Base-by-base conservation (phyloP, 2,797 vertebrate genomes). In the Nannoperca obscura region DNA sequence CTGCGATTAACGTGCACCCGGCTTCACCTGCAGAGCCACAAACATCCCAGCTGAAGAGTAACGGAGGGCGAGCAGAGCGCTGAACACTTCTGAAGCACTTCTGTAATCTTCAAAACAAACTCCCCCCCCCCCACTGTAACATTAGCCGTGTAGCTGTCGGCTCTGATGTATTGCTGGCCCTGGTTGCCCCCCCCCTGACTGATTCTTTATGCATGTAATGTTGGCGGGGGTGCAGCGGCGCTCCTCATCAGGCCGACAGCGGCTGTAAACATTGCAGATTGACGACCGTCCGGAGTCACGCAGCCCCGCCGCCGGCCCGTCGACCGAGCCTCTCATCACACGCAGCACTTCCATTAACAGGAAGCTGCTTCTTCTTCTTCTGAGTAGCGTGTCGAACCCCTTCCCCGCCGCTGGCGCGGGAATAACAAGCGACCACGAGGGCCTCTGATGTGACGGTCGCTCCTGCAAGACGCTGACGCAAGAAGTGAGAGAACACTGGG, bases 211-310 rank as follows among this genome's bases (percentile, higher is more conserved):
- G 71, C 86, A 67, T 67, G 80, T 91, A 80, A 90, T 91, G 75
- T 86, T 83, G 62, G 81, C 52, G 71, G 69, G 64, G 68, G 86
- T 76, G 85, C 76, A 74, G 85, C 64, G 67, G 68, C 78, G 78
- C 82, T 90, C 74, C 88, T 88, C 89, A 87, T 91, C 88, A 89
- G 83, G 80, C 72, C 3, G 86, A 91, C 89, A 79, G 84, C 65
- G 30, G 83, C 78, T 80, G 89, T 91, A 92, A 93, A 92, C 90
- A 90, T 85, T 63, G 73, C 86, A 87, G 88, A 91, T 85, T 84
- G 92, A 91, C 92, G 47, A 82, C 86, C 52, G 67, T 84, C 74
- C 52, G 66, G 82, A 74, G 84, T 81, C 90, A 82, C 17, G 71
- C 78, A 57, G 27, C 72, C 63, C 70, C 60, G 84, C 80, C 81